phyloP scores from a whole-genome alignment of 2,797 vertebrate species.

The Amniataba percoides region DNA sequence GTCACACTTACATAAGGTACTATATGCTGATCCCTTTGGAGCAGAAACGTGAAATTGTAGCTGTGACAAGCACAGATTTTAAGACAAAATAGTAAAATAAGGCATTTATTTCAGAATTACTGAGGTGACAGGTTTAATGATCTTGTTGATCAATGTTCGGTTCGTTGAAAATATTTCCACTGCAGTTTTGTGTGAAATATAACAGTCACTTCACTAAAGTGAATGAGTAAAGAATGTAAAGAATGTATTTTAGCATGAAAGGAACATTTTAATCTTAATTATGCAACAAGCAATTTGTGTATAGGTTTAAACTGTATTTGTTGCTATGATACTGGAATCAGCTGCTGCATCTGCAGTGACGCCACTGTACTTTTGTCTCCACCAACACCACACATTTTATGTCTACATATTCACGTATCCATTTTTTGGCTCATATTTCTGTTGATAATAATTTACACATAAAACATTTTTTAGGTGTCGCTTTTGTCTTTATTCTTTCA shows the following conservation, averaged over 20 bases:
- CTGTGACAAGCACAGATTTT: neutral
- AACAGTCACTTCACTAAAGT: neutral
- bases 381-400: neutral
- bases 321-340: neutral
- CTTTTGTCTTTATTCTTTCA: neutral
- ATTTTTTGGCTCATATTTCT: neutral
- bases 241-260: neutral
- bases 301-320: neutral
- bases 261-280: neutral
- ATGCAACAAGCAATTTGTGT: neutral
- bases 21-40: neutral
- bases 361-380: neutral
- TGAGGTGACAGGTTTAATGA: neutral
- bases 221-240: neutral
- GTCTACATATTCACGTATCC: neutral
- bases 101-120: neutral
- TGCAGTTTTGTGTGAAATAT: conserved; percentile 7
- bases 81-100: neutral
- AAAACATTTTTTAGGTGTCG: neutral
- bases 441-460: neutral
- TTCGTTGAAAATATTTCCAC: too few species aligned
- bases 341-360: neutral
- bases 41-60: neutral
- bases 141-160: too few species aligned
- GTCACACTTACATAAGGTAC: neutral